A percentile compares a stretch with the other conserved stretches of the same genome.
phyloP scores from a whole-genome alignment of 2,797 vertebrate species.

The Cirrhinus mrigala region DNA sequence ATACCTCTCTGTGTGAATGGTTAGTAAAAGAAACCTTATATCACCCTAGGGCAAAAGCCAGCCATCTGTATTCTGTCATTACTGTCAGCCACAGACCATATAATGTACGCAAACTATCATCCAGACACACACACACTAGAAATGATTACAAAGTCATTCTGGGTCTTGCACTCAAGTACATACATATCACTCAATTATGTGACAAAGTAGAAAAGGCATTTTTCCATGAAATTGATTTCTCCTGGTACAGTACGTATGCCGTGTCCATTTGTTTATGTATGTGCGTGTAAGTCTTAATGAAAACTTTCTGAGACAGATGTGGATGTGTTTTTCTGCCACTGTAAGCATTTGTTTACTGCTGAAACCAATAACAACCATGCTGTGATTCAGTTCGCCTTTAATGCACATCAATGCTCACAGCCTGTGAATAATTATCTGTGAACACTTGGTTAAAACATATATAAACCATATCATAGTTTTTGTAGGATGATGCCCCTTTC shows the following conservation, averaged over 20 bases:
- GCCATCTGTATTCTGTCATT: slow-evolving; percentile 45
- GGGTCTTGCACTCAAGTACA: not conserved
- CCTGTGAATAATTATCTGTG: not conserved
- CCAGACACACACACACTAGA: slow-evolving; percentile 14
- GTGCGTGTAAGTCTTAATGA: not conserved
- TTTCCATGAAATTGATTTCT: not conserved
- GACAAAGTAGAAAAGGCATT: not conserved
- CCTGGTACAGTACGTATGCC: not conserved
- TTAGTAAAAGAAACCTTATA: slow-evolving; percentile 50
- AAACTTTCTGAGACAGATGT: not conserved
- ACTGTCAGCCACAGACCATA: slow-evolving; percentile 47
- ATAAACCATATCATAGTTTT: not conserved
- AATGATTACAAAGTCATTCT: slow-evolving; percentile 25
- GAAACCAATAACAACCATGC: not conserved
- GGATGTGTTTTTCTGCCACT: not conserved
- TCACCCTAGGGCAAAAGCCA: slow-evolving; percentile 35
- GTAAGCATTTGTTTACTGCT: not conserved
- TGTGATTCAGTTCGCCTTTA: not conserved
- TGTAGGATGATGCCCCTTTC: not conserved
- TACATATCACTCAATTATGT: not conserved
- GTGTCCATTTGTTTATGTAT: not conserved
- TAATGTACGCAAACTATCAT: slow-evolving; percentile 23
- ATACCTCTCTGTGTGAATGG: slow-evolving; percentile 44
- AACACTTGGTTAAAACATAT: not conserved
- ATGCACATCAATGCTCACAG: not conserved